Conservation (phyloP, 2,888 invertebrate species). For the Chloroclysta siterata region DNA sequence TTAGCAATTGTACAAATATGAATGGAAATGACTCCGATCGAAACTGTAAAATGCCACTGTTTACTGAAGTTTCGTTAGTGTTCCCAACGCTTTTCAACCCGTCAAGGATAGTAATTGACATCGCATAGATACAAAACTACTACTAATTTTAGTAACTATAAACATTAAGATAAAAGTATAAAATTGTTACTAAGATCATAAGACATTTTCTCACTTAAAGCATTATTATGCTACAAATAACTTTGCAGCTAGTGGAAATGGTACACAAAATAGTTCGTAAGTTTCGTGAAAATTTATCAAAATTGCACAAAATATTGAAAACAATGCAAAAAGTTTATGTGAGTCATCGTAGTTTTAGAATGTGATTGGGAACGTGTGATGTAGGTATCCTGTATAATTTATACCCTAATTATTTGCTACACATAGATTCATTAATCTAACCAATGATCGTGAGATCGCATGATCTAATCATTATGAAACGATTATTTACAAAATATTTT, state of each 20-base stretch:
- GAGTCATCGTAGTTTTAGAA: constrained; percentile 17
- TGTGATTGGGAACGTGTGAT: constrained; percentile 21
- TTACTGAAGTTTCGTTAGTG: constrained; percentile 36
- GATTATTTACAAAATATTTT: constrained; percentile 79
- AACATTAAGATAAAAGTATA: constrained; percentile 74
- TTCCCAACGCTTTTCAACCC: constrained; percentile 50
- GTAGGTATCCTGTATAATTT: constrained; percentile 23
- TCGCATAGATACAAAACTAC: constrained; percentile 67
- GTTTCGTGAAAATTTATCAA: constrained; percentile 21
- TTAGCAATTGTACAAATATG: neutral
- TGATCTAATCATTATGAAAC: constrained; percentile 67
- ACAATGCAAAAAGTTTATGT: constrained; percentile 12
- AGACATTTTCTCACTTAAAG: constrained; percentile 81
- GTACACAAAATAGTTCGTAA: constrained; percentile 9
- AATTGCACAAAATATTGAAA: constrained; percentile 35
- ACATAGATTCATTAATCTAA: constrained; percentile 60
- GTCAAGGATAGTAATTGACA: constrained; percentile 78
- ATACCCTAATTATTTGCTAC: constrained; percentile 40
- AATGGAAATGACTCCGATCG: neutral
- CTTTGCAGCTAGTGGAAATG: constrained; percentile 46
- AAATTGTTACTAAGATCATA: constrained; percentile 79
- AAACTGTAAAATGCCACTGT: neutral
- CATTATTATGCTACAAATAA: constrained; percentile 76
- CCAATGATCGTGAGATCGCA: constrained; percentile 61
- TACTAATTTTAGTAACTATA: constrained; percentile 65